Base-by-base conservation (phyloP, 1,140 invertebrate genomes). In the Conus betulinus region DNA sequence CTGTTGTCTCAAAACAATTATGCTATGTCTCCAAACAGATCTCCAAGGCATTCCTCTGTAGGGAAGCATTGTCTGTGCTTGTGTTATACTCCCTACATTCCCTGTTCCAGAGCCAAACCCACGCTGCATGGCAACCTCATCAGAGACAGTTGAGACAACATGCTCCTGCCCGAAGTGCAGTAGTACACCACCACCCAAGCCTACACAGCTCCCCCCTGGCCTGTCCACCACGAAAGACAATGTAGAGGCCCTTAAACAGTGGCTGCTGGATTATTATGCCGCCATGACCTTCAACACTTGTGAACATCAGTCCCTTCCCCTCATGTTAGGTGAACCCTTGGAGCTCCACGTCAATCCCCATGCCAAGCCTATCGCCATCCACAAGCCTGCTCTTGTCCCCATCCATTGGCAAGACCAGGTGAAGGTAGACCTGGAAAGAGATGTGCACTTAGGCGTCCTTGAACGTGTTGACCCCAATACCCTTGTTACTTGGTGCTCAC, bases 241-340 rank as follows among this genome's bases (percentile, higher is more conserved):
- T 53, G 25, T 53, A 15, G 17, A 51, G 52, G 67, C 84, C 27
- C 82, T 93, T 0, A 7, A 88, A 25, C 15, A 88, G 17, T 91
- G 81, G 57, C 86, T 91, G 0, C 78, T 92, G 10, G 57, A 92
- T 5, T 84, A 90, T 78, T 91, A 91, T 85, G 79, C 39, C 11
- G 82, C 91, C 4, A 90, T 83, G 67, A 89, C 91, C 51, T 92
- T 92, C 86, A 93, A 93, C 57, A 89, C 81, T 15, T 93, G 91
- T 84, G 89, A 92, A 27, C 92, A 92, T 39, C 91, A 92, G 60
- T 81, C 89, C 3, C 88, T 91, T 0, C 90, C 91, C 4, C 17
- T 90, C 57, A 93, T 92, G 90, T 52, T 60, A 17, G 87, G 88
- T 8, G 71, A 88, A 63, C 85, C 91, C 23, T 76, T 91, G 53